phyloP scores from a whole-genome alignment of 2,113 vertebrate genomes.

The Manacus vitellinus region DNA sequence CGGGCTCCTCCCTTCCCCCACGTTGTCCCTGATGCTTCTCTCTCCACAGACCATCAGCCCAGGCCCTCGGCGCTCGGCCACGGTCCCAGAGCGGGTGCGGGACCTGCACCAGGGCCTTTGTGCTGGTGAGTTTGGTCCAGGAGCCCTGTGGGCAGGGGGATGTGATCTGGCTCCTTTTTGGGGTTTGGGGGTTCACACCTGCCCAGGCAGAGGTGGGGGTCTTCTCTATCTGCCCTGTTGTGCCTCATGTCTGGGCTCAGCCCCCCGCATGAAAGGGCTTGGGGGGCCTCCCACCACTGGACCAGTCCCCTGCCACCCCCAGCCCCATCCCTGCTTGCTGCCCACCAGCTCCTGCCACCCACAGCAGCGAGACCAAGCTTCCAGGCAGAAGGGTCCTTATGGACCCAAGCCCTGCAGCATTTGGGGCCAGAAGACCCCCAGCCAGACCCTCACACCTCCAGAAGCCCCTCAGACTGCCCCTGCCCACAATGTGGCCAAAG shows the following conservation, averaged over 20 bases:
- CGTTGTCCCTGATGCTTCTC: not conserved
- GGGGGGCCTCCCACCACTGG: not conserved
- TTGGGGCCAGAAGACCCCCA: not conserved
- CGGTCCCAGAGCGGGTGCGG: rapidly evolving
- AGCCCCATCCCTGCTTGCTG: not conserved
- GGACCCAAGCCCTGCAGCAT: not conserved
- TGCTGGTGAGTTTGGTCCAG: not conserved
- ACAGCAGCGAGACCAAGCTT: not conserved
- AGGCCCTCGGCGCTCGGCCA: rapidly evolving
- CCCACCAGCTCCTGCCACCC: not conserved
- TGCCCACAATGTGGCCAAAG: not conserved
- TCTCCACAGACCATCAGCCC: not conserved
- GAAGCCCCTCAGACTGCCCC: not conserved
- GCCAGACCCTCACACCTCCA: not conserved
- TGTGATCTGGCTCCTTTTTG: not conserved
- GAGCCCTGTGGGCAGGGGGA: not conserved
- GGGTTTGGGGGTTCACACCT: rapidly evolving
- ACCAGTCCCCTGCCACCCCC: not conserved
- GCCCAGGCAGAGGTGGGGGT: not conserved
- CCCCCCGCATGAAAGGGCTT: not conserved
- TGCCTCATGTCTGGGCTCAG: rapidly evolving
- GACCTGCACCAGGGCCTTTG: not conserved
- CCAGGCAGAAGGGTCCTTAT: not conserved
- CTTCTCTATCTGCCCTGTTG: rapidly evolving
- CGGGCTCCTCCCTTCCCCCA: rapidly evolving